Evolutionary conservation across 2,888 invertebrate genomes (phyloP).

Genomic region (Gibbula magus): DNA sequence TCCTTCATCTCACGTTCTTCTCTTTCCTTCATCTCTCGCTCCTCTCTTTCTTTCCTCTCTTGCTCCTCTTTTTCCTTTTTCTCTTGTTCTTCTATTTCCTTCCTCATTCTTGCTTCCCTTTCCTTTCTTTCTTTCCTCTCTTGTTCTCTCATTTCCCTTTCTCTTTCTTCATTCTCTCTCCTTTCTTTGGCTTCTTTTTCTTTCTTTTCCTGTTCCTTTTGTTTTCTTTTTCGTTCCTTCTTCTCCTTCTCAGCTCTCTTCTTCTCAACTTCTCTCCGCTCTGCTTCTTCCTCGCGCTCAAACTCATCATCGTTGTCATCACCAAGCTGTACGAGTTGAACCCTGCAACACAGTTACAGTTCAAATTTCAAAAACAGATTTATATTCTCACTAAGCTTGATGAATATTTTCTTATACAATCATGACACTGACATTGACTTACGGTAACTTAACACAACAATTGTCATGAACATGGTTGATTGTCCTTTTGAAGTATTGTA

Average conservation of each 20-base stretch:
- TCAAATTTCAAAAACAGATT: background rate
- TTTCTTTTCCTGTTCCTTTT: background rate
- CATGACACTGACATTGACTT: too few relatives aligned
- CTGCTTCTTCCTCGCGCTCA: background rate
- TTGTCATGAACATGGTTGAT: too few relatives aligned
- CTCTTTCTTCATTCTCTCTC: background rate
- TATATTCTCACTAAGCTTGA: too few relatives aligned
- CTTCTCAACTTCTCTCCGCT: conserved; percentile 7
- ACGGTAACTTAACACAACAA: too few relatives aligned
- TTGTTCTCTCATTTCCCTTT: background rate
- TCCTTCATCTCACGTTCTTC: conserved; percentile 14
- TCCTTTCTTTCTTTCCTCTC: background rate
- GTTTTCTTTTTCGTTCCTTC: background rate
- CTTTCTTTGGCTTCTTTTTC: background rate
- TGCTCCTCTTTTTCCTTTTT: conserved; percentile 20
- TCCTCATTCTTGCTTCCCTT: background rate
- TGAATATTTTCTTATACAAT: too few relatives aligned
- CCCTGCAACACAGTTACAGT: background rate
- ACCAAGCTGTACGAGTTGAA: background rate
- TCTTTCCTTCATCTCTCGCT: conserved; percentile 19
- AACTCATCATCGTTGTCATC: conserved; percentile 22
- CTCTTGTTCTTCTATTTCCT: background rate
- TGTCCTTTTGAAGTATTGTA: too few relatives aligned
- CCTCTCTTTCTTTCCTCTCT: conserved; percentile 14
- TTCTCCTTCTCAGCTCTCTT: background rate